Base-by-base conservation (phyloP, 2,888 invertebrate genomes). In the Micoletzkya japonica region DNA sequence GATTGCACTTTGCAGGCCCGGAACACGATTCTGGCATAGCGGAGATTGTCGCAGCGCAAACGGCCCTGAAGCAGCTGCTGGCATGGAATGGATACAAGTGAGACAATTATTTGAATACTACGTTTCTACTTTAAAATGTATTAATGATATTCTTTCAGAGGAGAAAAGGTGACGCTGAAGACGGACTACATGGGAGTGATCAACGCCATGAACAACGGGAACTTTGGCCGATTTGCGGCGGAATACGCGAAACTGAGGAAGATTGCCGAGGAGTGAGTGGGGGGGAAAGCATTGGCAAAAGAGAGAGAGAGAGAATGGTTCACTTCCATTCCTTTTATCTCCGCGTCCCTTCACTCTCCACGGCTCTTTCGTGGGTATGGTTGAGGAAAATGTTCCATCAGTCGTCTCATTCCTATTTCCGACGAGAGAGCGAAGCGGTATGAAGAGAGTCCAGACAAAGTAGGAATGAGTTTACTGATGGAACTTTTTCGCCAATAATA, bases 111-210 rank as follows among this genome's bases (percentile, higher is more conserved):
- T 52, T 52, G 28, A 59, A 24, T 17, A 39, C 2, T 2, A n/a
- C 17, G 2, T 20, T 4, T 20, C 20, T 24, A 34, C 6, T n/a
- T 4, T 24, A 28, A n/a, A 34, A 17, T 2, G 32, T 2, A 37
- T 1, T 36, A 34, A 39, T 24, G 24, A 58, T 4, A 30, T 58
- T 3, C 6, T 64, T 72, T 17, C 24, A 72, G 73, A 1, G n/a
- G 30, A 10, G 44, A 57, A 17, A 49, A 63, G 26, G 70, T 73
- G 1, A 52, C 72, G 2, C 28, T 73, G 4, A 64, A 72, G 0
- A 72, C 73, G 7, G 73, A 73, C 39, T 72, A 60, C 44, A 26
- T 72, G 39, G 49, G 50, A 34, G 28, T 70, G 7, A 63, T 73
- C 50, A 66, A 70, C 28, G 72, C 73, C 0, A 72, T 72, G 73